Evolutionary conservation across 1,140 invertebrate species (phyloP).

Genomic region (Ostrea edulis): DNA sequence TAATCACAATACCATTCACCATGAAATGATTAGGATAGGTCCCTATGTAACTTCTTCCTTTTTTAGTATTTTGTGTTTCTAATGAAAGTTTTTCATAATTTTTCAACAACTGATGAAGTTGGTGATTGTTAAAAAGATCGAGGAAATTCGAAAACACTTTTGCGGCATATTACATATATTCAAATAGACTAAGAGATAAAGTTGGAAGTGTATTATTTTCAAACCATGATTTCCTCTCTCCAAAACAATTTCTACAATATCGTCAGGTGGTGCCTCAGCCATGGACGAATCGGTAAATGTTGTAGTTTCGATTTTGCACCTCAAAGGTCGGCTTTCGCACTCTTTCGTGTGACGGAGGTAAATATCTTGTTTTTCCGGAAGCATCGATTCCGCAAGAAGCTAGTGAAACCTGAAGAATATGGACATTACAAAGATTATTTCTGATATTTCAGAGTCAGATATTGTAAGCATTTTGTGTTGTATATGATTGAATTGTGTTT

Average conservation of each 20-base stretch:
- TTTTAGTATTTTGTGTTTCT: no score
- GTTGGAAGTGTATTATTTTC: not conserved
- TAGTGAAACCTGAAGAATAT: not conserved
- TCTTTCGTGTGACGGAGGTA: slow-evolving; percentile 13
- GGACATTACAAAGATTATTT: not conserved
- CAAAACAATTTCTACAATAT: not conserved
- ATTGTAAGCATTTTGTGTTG: not conserved
- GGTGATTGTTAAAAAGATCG: not conserved
- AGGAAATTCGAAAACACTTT: slow-evolving; percentile 11
- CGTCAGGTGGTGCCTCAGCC: not conserved
- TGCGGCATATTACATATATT: no score
- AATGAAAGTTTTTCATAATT: no score
- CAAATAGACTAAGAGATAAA: no score
- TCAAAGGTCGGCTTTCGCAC: slow-evolving; percentile 2
- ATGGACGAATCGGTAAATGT: not conserved
- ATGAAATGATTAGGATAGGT: no score
- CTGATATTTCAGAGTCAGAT: not conserved
- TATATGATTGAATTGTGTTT: no score
- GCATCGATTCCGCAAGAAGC: not conserved
- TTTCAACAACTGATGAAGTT: no score
- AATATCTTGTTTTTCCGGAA: not conserved
- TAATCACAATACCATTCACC: no score
- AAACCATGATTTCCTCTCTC: not conserved
- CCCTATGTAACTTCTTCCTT: no score
- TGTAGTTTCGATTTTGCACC: slow-evolving; percentile 28